Conservation (phyloP, 2,113 vertebrate genomes). For the Lycocorax pyrrhopterus region DNA sequence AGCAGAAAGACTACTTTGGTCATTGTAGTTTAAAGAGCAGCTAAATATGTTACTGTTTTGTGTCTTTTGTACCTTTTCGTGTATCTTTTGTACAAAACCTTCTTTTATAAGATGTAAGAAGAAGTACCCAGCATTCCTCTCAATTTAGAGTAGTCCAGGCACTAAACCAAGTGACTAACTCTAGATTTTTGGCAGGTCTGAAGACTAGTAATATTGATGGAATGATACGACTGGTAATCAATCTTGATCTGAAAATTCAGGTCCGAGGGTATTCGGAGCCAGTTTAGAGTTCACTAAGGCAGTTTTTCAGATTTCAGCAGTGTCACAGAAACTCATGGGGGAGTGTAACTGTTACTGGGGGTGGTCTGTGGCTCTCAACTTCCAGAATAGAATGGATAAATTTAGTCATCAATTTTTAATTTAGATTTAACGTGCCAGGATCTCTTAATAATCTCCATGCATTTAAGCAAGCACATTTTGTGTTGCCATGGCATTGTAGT, state of each 20-base stretch:
- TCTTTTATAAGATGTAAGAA: background rate
- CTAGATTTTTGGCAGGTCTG: background rate
- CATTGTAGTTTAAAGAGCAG: background rate
- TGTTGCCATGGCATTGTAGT: conserved; percentile 16
- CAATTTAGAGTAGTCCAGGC: background rate
- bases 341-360: background rate
- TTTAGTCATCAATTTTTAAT: conserved; percentile 4
- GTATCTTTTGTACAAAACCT: background rate
- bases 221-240: background rate
- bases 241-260: background rate
- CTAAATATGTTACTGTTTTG: background rate
- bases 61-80: too few species aligned
- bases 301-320: background rate
- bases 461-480: background rate
- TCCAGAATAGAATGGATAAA: background rate
- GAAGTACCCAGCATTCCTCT: background rate
- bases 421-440: background rate
- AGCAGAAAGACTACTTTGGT: background rate
- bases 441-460: background rate
- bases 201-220: background rate
- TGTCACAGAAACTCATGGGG: background rate
- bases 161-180: background rate
- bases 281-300: background rate
- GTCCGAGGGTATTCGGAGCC: background rate
- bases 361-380: background rate